phyloP scores from a whole-genome alignment of 2,888 invertebrate genomes.

The Cerastis rubricosa region DNA sequence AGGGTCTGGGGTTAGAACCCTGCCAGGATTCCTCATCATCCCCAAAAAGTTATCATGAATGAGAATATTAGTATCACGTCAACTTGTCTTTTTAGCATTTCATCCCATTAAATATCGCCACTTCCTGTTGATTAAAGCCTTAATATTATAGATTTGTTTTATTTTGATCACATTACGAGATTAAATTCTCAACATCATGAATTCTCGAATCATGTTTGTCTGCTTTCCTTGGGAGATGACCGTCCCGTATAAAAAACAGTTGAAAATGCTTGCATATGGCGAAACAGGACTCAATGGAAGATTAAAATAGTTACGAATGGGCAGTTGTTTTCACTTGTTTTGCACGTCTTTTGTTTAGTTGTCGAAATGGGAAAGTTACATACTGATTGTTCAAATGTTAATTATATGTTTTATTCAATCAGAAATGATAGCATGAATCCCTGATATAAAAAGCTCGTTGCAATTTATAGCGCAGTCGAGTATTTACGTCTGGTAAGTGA shows the following conservation, averaged over 20 bases:
- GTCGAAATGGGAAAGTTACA: not conserved
- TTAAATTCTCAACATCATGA: too few relatives aligned
- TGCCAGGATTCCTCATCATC: not conserved
- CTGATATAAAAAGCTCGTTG: not conserved
- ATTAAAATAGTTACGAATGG: too few relatives aligned
- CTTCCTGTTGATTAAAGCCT: conserved; percentile 54
- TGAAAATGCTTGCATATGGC: too few relatives aligned
- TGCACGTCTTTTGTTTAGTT: too few relatives aligned
- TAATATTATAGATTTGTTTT: conserved; percentile 45
- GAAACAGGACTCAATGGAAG: too few relatives aligned
- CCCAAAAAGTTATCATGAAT: not conserved
- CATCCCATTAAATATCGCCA: conserved; percentile 22
- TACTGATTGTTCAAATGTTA: not conserved
- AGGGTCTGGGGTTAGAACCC: conserved; percentile 95
- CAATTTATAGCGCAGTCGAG: not conserved
- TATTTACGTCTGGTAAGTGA: not conserved
- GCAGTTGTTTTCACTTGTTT: too few relatives aligned
- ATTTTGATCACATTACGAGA: conserved; percentile 14
- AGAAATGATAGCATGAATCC: not conserved
- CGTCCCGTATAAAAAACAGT: too few relatives aligned
- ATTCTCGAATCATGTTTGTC: too few relatives aligned
- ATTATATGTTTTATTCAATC: not conserved
- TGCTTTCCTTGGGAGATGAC: too few relatives aligned
- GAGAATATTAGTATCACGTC: conserved; percentile 1
- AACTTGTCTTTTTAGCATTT: conserved; percentile 22